Percentiles rank a stretch among this genome's conserved stretches.
These are phyloP conservation scores for Caenorhabditis sp. DNA, from an alignment of 2,888 invertebrate genomes.

Conservation along the genomic window DNA sequence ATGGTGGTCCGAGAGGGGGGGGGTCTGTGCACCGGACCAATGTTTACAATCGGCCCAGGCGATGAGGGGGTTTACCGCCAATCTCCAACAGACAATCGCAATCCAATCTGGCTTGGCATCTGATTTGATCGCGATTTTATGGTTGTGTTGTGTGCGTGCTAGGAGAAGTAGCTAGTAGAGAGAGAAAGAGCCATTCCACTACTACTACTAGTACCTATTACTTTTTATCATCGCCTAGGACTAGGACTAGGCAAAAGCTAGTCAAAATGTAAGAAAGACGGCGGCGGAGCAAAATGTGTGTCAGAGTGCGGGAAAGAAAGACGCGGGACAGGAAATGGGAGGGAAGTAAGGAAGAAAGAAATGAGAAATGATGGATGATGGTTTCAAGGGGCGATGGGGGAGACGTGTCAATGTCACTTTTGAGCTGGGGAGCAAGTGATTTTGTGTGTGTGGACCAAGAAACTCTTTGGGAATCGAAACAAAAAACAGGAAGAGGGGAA, in stretches of 20 bases:
- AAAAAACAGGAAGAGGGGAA: too few species aligned
- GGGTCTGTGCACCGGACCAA: conserved; percentile 36
- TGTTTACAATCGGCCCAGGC: conserved; percentile 45
- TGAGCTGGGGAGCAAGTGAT: too few species aligned
- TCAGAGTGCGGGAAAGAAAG: conserved; percentile 29
- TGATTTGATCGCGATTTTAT: conserved; percentile 30
- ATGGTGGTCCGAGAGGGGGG: conserved; percentile 17
- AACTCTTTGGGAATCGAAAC: too few species aligned
- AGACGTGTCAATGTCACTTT: too few species aligned
- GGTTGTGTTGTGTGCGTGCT: conserved; percentile 38
- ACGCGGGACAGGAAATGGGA: background rate
- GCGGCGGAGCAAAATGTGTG: conserved; percentile 33
- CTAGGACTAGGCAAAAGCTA: too few species aligned
- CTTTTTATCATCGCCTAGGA: conserved; percentile 31
- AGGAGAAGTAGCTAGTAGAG: conserved; percentile 4
- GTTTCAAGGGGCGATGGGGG: too few species aligned
- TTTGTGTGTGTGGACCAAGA: too few species aligned
- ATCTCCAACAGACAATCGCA: conserved; percentile 43
- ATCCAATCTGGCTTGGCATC: conserved; percentile 16
- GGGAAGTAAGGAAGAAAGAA: conserved; percentile 53
- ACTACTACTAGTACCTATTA: conserved; percentile 37
- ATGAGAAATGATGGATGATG: conserved; percentile 63
- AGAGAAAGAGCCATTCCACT: background rate
- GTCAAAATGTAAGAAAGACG: background rate
- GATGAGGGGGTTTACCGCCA: conserved; percentile 40